Evolutionary conservation across 2,113 vertebrate species (phyloP).

Genomic region (Pyrgilauda ruficollis): DNA sequence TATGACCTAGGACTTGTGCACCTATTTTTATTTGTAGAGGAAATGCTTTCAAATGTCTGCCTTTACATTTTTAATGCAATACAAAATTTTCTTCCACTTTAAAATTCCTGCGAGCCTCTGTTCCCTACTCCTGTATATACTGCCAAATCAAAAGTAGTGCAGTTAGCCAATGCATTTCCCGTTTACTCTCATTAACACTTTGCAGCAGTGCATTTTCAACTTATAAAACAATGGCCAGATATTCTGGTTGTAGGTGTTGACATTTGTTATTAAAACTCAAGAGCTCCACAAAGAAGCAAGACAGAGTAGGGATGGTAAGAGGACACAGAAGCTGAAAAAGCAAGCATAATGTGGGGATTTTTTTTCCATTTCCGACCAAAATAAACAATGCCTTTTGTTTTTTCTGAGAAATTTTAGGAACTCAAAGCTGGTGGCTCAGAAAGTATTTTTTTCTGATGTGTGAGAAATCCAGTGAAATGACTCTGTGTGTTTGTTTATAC

Average conservation of each 20-base stretch:
- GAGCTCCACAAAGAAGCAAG: neutral
- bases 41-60: neutral
- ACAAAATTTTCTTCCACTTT: neutral
- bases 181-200: neutral
- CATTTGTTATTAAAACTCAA: neutral
- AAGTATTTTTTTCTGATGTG: neutral
- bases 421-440: neutral
- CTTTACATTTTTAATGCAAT: neutral
- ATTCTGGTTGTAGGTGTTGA: neutral
- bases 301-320: neutral
- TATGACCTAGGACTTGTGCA: neutral
- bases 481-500: conserved; percentile 15
- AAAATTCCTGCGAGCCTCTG: neutral
- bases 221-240: neutral
- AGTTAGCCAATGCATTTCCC: neutral
- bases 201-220: neutral
- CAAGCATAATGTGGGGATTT: neutral
- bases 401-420: neutral
- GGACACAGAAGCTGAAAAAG: neutral
- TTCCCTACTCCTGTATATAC: neutral
- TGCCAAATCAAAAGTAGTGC: neutral
- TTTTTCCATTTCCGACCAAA: neutral
- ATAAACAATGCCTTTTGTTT: neutral
- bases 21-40: neutral
- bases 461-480: neutral